phyloP scores from a whole-genome alignment of 2,797 vertebrate species.

The Sebastes nivosus region DNA sequence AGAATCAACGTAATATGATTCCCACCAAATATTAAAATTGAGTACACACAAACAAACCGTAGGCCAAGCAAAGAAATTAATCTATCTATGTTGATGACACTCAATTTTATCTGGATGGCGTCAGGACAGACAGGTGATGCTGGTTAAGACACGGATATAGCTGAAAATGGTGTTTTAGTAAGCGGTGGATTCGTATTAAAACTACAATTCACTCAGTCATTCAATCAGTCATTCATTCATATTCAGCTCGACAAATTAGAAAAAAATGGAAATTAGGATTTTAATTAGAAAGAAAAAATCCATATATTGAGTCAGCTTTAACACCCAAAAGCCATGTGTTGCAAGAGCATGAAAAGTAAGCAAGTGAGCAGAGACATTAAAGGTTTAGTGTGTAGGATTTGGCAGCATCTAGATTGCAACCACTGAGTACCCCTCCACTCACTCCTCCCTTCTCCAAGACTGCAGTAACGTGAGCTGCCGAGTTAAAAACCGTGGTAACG shows the following conservation, averaged over 20 bases:
- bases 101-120: background rate
- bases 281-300: background rate
- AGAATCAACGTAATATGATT: conserved; percentile 10
- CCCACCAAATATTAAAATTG: background rate
- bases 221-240: conserved; percentile 10
- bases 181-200: conserved; percentile 23
- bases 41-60: conserved; percentile 18
- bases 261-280: background rate
- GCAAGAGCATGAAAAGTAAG: background rate
- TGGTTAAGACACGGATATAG: conserved; percentile 39
- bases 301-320: background rate
- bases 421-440: too few species aligned
- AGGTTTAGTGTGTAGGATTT: background rate
- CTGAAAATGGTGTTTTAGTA: conserved; percentile 38
- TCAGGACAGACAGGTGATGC: conserved; percentile 25
- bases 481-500: too few species aligned
- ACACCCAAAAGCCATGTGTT: background rate
- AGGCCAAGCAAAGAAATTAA: conserved; percentile 16
- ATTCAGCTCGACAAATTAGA: background rate
- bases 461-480: too few species aligned
- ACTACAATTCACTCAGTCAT: background rate
- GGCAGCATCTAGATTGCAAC: too few species aligned
- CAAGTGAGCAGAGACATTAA: background rate
- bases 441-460: too few species aligned
- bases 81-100: conserved; percentile 18